Conservation (phyloP, 1,140 invertebrate species). For the Metaphire vulgaris region DNA sequence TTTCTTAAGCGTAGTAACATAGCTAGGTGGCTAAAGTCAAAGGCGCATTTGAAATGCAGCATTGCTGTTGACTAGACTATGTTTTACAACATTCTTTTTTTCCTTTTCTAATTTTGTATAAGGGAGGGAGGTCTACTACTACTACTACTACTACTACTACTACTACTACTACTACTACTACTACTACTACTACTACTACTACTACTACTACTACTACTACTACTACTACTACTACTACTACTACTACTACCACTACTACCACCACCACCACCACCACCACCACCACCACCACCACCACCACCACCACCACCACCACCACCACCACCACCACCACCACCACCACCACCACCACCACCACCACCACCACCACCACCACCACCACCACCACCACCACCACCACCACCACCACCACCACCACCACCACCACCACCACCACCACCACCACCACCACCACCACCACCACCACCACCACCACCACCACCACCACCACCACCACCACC, state of each 20-base stretch:
- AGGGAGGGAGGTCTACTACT: too few relatives aligned
- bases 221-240: slow-evolving; percentile 5
- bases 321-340: slow-evolving; percentile 3
- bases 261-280: neutral
- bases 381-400: neutral
- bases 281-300: slow-evolving; percentile 5
- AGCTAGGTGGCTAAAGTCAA: too few relatives aligned
- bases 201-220: slow-evolving; percentile 6
- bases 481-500: neutral
- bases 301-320: slow-evolving; percentile 12
- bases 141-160: slow-evolving; percentile 8
- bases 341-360: neutral
- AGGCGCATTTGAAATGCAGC: too few relatives aligned
- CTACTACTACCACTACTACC: slow-evolving; percentile 4
- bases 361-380: neutral
- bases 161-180: slow-evolving; percentile 9
- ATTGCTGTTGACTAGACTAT: too few relatives aligned
- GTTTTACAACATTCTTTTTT: too few relatives aligned
- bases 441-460: neutral
- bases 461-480: neutral
- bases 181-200: slow-evolving; percentile 6
- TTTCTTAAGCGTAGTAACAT: too few relatives aligned
- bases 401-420: neutral
- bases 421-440: slow-evolving; percentile 1
- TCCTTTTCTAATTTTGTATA: too few relatives aligned